Evolutionary conservation across 1,140 invertebrate species (phyloP).

Genomic region (Danaus plexippus): DNA sequence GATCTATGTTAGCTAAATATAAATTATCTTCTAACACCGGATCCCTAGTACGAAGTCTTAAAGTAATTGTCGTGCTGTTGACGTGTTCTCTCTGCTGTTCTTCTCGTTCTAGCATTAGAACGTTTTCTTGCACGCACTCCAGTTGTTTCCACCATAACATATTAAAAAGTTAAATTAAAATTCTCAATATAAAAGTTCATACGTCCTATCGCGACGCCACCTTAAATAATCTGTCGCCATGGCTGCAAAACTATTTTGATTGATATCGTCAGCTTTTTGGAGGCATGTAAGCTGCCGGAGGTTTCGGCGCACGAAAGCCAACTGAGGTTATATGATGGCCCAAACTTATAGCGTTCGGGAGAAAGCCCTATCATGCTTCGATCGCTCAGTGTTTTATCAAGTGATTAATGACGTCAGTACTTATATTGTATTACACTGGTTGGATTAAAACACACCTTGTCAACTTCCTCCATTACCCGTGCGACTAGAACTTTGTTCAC

Average conservation of each 20-base stretch:
- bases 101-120: conserved; percentile 57
- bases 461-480: no score
- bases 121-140: conserved; percentile 44
- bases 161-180: conserved; percentile 21
- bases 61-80: conserved; percentile 48
- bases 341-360: conserved; percentile 47
- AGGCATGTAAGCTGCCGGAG: conserved; percentile 31
- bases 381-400: conserved; percentile 42
- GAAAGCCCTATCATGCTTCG: conserved; percentile 42
- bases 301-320: conserved; percentile 42
- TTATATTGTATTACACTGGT: no score
- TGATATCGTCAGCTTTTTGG: conserved; percentile 26
- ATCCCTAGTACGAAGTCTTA: conserved; percentile 45
- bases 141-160: conserved; percentile 69
- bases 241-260: conserved; percentile 38
- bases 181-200: conserved; percentile 7
- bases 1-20: conserved; percentile 59
- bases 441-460: no score
- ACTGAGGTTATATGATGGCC: conserved; percentile 47
- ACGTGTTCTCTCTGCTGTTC: conserved; percentile 44
- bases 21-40: conserved; percentile 55
- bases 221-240: conserved; percentile 42
- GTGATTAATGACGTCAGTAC: conserved; percentile 51
- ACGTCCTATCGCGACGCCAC: conserved; percentile 10
- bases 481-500: no score